Base-by-base conservation (phyloP, 2,797 vertebrate species). In the Fistularia tabacaria region DNA sequence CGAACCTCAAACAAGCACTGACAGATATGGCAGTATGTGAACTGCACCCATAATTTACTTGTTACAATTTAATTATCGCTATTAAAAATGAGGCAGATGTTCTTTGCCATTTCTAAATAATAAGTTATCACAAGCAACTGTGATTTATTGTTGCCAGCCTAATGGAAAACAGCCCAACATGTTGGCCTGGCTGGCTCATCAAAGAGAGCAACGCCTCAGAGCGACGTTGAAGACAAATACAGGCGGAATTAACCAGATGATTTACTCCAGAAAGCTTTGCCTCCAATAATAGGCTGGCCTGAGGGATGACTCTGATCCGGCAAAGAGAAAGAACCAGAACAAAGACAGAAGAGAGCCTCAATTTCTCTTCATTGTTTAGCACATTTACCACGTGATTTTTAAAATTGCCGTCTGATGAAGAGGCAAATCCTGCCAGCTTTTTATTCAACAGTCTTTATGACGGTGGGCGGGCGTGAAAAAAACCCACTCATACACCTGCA, bases 261-360 rank as follows among this genome's bases (percentile, higher is more conserved):
- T 81, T 83, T 81, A 85, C 63, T 76, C 80, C 63, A 61, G 74
- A 74, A 81, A 80, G 74, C 75, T 77, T 51, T 76, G 73, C 63
- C 62, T 80, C 38, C 61, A 65, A 53, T 83, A 78, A 84, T 80
- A 67, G 62, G 40, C 56, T 73, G 67, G 82, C 84, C 80, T 74
- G 62, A 61, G 80, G 80, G 79, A 74, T 66, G 73, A 72, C 74
- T 77, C 57, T 77, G 65, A 79, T 78, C 73, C 51, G 42, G 64
- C 58, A 46, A 13, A 64, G 51, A 68, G 68, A 71, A 73, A 77
- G 68, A 60, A 25, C 0, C 14, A 43, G 51, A 62, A 79, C 54
- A 77, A 74, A 78, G 66, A 62, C 51, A 46, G 59, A 1, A 13
- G 57, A 81, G 60, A 56, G 50, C 53, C 46, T 54, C 44, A 1